Evolutionary conservation across 2,888 invertebrate species (phyloP).

Genomic region (Lasioglossum vierecki): DNA sequence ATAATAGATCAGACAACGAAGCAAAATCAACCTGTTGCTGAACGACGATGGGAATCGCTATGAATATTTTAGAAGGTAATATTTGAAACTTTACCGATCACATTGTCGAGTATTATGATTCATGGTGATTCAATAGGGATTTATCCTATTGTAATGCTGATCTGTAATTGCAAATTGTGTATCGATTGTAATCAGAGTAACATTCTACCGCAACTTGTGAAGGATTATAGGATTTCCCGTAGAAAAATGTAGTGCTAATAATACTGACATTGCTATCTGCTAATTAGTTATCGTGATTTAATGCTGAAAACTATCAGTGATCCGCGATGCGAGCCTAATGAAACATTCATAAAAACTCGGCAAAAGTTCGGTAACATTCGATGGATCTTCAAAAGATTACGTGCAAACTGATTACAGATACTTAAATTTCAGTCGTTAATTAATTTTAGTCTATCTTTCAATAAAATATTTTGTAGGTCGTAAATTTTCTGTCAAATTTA

Average conservation of each 20-base stretch:
- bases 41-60: background rate
- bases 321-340: background rate
- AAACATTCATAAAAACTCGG: background rate
- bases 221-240: background rate
- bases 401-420: background rate
- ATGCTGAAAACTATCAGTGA: background rate
- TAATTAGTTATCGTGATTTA: background rate
- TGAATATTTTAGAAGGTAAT: slow-evolving; percentile 12
- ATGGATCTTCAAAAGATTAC: background rate
- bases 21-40: slow-evolving; percentile 21
- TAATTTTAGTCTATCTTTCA: background rate
- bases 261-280: background rate
- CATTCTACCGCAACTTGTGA: background rate
- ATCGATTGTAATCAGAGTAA: background rate
- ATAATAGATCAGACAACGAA: slow-evolving; percentile 12
- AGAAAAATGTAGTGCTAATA: background rate
- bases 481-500: background rate
- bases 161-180: background rate
- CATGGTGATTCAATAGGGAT: background rate
- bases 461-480: background rate
- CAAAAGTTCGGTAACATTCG: background rate
- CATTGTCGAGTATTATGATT: background rate
- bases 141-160: background rate
- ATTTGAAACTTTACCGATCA: background rate
- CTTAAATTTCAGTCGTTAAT: background rate